Percentiles rank a stretch among this genome's conserved stretches.
These are phyloP conservation scores for Drosophila nannoptera DNA, from an alignment of 1,140 invertebrate species.

Conservation along the genomic window DNA sequence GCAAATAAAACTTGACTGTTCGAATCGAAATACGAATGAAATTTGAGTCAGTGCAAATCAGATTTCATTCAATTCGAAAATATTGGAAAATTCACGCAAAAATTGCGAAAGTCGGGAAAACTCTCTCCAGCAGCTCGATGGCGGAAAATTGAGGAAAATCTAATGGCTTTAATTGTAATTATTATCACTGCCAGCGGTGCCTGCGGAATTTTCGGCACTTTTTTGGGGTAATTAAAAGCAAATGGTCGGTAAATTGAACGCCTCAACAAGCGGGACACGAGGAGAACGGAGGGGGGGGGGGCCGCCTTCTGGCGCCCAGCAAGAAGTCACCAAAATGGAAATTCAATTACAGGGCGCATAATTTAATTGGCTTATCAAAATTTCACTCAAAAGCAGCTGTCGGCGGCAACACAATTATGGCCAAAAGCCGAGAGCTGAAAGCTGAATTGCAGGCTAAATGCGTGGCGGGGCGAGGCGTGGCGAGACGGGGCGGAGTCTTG, in stretches of 20 bases:
- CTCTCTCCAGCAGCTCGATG: slow-evolving; percentile 1
- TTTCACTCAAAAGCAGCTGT: slow-evolving; percentile 62
- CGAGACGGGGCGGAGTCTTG: background rate
- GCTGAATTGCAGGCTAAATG: slow-evolving; percentile 47
- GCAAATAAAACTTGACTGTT: too few species aligned
- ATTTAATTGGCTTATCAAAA: slow-evolving; percentile 76
- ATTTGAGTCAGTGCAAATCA: too few species aligned
- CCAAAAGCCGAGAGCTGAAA: background rate
- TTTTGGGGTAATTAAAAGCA: slow-evolving; percentile 61
- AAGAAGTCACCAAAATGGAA: slow-evolving; percentile 62
- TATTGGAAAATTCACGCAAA: too few species aligned
- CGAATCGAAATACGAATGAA: too few species aligned
- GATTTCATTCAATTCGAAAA: too few species aligned
- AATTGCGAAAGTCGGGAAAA: too few species aligned
- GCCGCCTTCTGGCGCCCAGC: background rate
- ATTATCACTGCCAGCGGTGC: slow-evolving; percentile 24
- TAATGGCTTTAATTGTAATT: slow-evolving; percentile 49
- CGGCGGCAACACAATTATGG: slow-evolving; percentile 39
- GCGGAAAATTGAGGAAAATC: slow-evolving; percentile 32
- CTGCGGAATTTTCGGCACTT: slow-evolving; percentile 45
- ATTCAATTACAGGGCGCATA: slow-evolving; percentile 68
- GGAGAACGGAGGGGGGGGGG: background rate
- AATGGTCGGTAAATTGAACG: slow-evolving; percentile 43
- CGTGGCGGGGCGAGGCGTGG: background rate
- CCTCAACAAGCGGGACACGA: background rate